Evolutionary conservation across 2,113 vertebrate species (phyloP).

Genomic region (Chaenocephalus aceratus): DNA sequence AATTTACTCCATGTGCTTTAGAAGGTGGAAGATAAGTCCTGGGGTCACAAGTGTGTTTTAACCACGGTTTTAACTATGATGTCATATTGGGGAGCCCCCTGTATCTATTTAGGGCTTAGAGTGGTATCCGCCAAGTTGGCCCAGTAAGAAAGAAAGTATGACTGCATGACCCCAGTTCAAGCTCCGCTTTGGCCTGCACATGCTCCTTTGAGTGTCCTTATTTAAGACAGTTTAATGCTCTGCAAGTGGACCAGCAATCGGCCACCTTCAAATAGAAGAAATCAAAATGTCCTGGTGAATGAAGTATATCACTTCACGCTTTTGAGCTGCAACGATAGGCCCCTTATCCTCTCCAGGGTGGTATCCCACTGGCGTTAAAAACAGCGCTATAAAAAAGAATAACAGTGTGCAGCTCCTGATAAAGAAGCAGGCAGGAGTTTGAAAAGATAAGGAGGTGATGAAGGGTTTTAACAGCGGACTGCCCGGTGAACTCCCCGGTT

Average conservation of each 20-base stretch:
- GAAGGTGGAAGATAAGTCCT: slow-evolving; percentile 24
- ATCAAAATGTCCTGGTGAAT: not conserved
- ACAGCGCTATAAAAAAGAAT: not conserved
- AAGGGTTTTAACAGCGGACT: slow-evolving; percentile 15
- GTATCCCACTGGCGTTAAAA: not conserved
- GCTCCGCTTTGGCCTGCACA: slow-evolving; percentile 10
- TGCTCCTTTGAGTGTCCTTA: slow-evolving; percentile 1
- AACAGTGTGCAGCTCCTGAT: slow-evolving; percentile 26
- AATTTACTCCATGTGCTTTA: not conserved
- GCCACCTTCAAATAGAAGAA: slow-evolving; percentile 2
- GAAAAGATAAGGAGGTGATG: slow-evolving; percentile 27
- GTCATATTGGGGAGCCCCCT: slow-evolving; percentile 23
- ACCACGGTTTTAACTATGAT: slow-evolving; percentile 9
- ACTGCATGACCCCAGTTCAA: slow-evolving; percentile 20
- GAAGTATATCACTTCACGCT: not conserved
- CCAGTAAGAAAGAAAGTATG: not conserved
- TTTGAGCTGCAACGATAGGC: not conserved
- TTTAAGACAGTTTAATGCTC: not conserved
- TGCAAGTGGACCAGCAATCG: not conserved
- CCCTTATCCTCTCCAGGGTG: not conserved
- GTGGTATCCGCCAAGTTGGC: not conserved
- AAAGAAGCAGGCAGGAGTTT: slow-evolving; percentile 6
- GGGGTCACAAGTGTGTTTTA: slow-evolving; percentile 22
- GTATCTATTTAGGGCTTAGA: slow-evolving; percentile 3
- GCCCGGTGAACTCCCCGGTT: slow-evolving; percentile 14